phyloP scores from a whole-genome alignment of 2,797 vertebrate genomes.

The Falco biarmicus region DNA sequence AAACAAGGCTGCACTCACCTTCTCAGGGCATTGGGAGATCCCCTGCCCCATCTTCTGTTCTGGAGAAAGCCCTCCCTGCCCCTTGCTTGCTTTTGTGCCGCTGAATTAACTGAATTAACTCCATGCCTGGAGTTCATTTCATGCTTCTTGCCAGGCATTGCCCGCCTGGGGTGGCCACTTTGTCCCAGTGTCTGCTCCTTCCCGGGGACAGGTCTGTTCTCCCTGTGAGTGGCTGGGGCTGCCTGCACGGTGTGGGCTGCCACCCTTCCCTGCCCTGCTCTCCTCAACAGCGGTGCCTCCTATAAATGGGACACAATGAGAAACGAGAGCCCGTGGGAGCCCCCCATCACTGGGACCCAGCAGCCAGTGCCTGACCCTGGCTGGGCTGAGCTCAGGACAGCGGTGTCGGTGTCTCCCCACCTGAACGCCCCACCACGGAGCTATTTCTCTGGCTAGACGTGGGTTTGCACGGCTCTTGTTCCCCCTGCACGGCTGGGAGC shows the following conservation, averaged over 20 bases:
- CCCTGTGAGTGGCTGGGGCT: not conserved
- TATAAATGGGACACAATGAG: not conserved
- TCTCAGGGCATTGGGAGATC: not conserved
- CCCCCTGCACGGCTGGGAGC: not conserved
- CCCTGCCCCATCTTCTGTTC: fast-evolving
- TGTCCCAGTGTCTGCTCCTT: not conserved
- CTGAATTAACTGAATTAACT: not conserved
- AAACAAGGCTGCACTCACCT: not conserved
- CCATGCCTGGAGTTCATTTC: not conserved
- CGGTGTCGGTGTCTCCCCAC: fast-evolving
- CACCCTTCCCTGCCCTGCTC: not conserved
- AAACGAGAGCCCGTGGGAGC: not conserved
- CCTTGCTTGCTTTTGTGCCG: not conserved
- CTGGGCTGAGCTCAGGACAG: not conserved
- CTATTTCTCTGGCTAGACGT: not conserved
- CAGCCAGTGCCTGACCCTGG: not conserved
- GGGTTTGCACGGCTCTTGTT: not conserved
- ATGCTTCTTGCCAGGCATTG: not conserved
- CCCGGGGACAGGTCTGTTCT: not conserved
- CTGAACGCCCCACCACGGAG: fast-evolving
- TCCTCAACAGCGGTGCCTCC: not conserved
- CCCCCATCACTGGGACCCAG: not conserved
- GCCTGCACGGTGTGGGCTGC: not conserved
- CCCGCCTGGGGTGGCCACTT: not conserved
- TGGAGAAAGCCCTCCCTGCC: not conserved